phyloP scores from a whole-genome alignment of 2,797 vertebrate species.

The Macropus fuliginosus region DNA sequence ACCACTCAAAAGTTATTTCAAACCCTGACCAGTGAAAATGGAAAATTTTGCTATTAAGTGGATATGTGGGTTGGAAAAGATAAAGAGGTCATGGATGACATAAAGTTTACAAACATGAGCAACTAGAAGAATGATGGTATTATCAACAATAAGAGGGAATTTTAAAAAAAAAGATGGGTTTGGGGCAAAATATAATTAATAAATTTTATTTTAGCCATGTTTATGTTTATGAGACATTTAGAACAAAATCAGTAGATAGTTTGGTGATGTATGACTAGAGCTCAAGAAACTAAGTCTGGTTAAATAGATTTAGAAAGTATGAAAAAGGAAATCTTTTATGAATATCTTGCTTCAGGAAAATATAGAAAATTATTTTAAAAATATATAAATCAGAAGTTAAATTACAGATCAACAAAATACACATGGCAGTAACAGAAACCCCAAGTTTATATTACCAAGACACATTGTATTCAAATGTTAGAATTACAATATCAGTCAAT shows the following conservation, averaged over 20 bases:
- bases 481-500: not conserved
- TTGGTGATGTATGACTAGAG: not conserved
- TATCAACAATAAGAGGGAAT: not conserved
- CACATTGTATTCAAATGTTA: not conserved
- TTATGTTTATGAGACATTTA: not conserved
- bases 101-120: not conserved
- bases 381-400: not conserved
- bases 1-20: not conserved
- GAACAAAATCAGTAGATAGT: not conserved
- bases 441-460: not conserved
- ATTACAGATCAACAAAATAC: not conserved
- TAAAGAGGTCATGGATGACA: not conserved
- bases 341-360: not conserved
- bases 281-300: not conserved
- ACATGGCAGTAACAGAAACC: not conserved
- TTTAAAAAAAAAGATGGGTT: not conserved
- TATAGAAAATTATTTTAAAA: not conserved
- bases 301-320: not conserved
- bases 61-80: not conserved
- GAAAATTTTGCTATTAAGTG: not conserved
- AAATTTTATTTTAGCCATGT: not conserved
- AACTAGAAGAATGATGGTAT: not conserved
- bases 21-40: not conserved
- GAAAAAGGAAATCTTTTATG: not conserved
- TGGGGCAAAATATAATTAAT: not conserved